Evolutionary conservation across 2,113 vertebrate species (phyloP).

Genomic region (Apodemus speciosus): DNA sequence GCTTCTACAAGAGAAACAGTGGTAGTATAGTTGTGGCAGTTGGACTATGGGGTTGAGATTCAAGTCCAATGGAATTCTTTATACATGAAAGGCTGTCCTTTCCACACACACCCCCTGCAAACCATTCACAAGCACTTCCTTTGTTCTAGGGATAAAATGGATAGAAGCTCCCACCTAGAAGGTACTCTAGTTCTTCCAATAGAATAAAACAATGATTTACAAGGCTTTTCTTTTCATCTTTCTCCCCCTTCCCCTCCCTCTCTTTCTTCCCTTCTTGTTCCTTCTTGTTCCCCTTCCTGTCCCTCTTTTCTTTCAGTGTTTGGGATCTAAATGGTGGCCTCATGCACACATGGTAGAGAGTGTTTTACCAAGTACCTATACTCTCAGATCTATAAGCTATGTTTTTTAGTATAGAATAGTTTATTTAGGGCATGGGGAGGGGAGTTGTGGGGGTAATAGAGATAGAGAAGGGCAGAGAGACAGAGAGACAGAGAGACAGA

Average conservation of each 20-base stretch:
- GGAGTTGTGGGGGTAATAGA: too few relatives aligned
- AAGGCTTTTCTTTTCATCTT: background rate
- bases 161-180: background rate
- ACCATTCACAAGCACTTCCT: conserved; percentile 43
- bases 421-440: too few relatives aligned
- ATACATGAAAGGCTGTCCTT: conserved; percentile 26
- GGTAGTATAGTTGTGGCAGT: background rate
- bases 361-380: background rate
- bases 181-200: background rate
- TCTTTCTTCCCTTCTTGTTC: background rate
- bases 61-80: conserved; percentile 36
- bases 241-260: background rate
- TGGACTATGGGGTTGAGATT: conserved; percentile 35
- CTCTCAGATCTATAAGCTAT: background rate
- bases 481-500: too few relatives aligned
- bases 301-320: background rate
- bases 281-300: background rate
- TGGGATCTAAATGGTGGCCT: background rate
- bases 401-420: background rate
- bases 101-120: background rate
- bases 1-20: conserved; percentile 36
- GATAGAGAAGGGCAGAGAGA: too few relatives aligned
- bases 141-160: conserved; percentile 4
- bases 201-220: conserved; percentile 52
- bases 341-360: background rate